Evolutionary conservation across 64 coral and sea anemone species (phyloP).

Genomic region (Stichodactyla helianthus): DNA sequence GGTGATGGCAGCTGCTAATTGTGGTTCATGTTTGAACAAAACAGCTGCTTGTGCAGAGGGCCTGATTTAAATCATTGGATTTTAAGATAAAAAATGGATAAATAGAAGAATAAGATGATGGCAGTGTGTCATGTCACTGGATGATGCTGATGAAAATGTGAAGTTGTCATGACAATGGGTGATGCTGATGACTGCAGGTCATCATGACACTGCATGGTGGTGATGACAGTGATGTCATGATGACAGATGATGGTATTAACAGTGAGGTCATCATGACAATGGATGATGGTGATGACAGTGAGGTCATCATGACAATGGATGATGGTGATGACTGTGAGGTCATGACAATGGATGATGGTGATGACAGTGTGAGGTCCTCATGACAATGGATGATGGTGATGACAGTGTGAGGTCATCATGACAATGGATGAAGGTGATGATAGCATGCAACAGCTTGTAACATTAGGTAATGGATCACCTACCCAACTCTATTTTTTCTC

Average conservation of each 20-base stretch:
- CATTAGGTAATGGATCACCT: not conserved
- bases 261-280: not conserved
- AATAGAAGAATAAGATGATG: not conserved
- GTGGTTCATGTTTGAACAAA: conserved; percentile 14
- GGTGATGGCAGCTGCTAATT: not conserved
- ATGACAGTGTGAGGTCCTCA: not conserved
- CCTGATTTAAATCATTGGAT: not conserved
- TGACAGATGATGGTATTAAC: not conserved
- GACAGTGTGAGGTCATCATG: not conserved
- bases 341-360: not conserved
- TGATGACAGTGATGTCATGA: not conserved
- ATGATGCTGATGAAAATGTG: not conserved
- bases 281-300: not conserved
- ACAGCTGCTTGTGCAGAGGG: conserved; percentile 17
- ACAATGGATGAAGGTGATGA: not conserved
- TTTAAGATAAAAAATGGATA: not conserved
- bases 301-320: not conserved
- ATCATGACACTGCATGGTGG: not conserved
- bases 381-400: not conserved
- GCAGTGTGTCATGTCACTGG: not conserved
- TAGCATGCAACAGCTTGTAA: not conserved
- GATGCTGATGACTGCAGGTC: not conserved
- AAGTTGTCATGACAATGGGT: not conserved
- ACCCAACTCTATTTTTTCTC: conserved; percentile 71
- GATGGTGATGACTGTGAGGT: no score